phyloP scores from a whole-genome alignment of 2,888 invertebrate genomes.

The Odontocerum albicorne region DNA sequence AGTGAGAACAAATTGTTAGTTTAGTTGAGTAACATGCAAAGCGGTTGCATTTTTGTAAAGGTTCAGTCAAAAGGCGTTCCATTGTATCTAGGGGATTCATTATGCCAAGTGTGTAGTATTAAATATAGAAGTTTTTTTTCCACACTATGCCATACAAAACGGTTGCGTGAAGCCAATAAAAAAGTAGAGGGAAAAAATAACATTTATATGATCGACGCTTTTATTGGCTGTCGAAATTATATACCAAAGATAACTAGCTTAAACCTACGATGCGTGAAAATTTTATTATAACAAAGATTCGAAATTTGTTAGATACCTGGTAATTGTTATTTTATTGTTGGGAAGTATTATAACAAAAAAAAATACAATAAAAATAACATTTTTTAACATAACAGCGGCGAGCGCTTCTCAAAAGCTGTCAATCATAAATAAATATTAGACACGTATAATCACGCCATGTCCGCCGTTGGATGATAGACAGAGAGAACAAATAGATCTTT shows the following conservation, averaged over 20 bases:
- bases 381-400: no score
- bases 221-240: conserved; percentile 16
- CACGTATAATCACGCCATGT: no score
- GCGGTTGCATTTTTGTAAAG: no score
- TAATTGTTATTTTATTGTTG: not conserved
- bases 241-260: conserved; percentile 12
- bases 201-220: conserved; percentile 13
- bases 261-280: not conserved
- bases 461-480: no score
- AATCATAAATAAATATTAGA: no score
- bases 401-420: no score
- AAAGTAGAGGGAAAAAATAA: conserved; percentile 5
- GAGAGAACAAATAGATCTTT: no score
- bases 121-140: conserved; percentile 6
- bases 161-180: not conserved
- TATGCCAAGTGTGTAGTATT: conserved; percentile 9
- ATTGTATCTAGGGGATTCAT: not conserved
- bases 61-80: no score
- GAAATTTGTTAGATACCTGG: not conserved
- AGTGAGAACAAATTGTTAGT: no score
- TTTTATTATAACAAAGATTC: not conserved
- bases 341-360: no score
- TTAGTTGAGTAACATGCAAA: no score
- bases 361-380: no score
- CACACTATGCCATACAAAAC: conserved; percentile 3